Conservation (phyloP, 1,140 invertebrate genomes). For the Drosophila pseudoananassae region DNA sequence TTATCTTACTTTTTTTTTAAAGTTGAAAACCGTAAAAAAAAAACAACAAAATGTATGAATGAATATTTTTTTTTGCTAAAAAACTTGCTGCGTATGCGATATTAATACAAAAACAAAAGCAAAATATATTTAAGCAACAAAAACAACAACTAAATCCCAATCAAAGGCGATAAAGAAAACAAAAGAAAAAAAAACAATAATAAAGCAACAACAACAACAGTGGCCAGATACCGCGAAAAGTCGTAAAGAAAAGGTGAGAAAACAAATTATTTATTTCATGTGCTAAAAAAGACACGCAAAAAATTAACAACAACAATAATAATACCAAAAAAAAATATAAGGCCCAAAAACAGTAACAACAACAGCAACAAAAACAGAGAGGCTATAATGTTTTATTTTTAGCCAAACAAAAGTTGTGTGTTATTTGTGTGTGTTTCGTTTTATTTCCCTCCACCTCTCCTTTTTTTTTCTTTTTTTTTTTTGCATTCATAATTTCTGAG, state of each 20-base stretch:
- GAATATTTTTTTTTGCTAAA: conserved; percentile 18
- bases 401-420: conserved; percentile 53
- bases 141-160: conserved; percentile 1
- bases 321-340: neutral
- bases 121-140: conserved; percentile 6
- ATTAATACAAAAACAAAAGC: conserved; percentile 31
- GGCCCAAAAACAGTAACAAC: conserved; percentile 35
- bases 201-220: conserved; percentile 38
- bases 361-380: conserved; percentile 5
- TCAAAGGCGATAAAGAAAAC: conserved; percentile 23
- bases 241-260: conserved; percentile 75
- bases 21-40: conserved; percentile 34
- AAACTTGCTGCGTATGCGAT: conserved; percentile 26
- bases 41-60: conserved; percentile 44
- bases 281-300: conserved; percentile 65
- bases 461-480: conserved; percentile 10
- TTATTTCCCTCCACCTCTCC: conserved; percentile 21
- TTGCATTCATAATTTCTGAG: conserved; percentile 30
- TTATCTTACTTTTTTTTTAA: conserved; percentile 31
- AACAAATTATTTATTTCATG: conserved; percentile 71
- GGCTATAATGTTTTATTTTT: conserved; percentile 54
- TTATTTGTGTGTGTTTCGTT: conserved; percentile 45
- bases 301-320: conserved; percentile 30
- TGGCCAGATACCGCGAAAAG: conserved; percentile 39
- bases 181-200: conserved; percentile 15